phyloP scores from a whole-genome alignment of 1,140 invertebrate species.

The Leptinotarsa lineolata region DNA sequence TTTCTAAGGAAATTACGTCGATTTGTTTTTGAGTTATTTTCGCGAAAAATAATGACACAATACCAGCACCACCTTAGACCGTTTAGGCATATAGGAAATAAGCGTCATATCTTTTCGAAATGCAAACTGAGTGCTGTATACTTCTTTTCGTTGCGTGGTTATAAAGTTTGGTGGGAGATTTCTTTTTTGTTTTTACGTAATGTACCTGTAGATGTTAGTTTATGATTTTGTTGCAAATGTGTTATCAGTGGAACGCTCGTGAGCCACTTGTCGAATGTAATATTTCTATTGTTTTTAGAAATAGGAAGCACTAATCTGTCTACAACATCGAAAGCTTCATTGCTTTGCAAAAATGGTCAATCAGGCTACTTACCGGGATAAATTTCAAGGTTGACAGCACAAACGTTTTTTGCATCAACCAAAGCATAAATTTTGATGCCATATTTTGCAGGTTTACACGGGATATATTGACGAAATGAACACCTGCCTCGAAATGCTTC shows the following conservation, averaged over 20 bases:
- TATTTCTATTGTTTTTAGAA: not conserved
- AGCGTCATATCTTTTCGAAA: not conserved
- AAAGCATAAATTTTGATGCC: not conserved
- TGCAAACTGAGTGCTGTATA: not conserved
- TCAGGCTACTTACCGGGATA: not conserved
- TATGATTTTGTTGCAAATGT: not conserved
- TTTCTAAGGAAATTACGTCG: not conserved
- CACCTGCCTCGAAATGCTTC: not conserved
- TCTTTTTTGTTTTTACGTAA: not conserved
- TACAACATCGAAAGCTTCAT: not conserved
- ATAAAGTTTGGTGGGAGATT: not conserved
- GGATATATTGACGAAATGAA: not conserved
- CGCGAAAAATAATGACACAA: not conserved
- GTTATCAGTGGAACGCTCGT: not conserved
- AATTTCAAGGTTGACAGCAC: not conserved
- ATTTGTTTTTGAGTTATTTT: not conserved
- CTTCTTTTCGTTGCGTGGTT: not conserved
- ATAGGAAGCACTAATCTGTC: not conserved
- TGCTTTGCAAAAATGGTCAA: not conserved
- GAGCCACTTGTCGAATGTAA: not conserved
- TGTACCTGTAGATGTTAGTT: too few relatives aligned
- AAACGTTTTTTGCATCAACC: not conserved
- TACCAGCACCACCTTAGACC: not conserved
- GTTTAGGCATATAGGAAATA: not conserved
- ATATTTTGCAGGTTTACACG: not conserved